These are phyloP conservation scores for Microchirus variegatus DNA, from an alignment of 2,797 vertebrate species.

Conservation along the genomic window DNA sequence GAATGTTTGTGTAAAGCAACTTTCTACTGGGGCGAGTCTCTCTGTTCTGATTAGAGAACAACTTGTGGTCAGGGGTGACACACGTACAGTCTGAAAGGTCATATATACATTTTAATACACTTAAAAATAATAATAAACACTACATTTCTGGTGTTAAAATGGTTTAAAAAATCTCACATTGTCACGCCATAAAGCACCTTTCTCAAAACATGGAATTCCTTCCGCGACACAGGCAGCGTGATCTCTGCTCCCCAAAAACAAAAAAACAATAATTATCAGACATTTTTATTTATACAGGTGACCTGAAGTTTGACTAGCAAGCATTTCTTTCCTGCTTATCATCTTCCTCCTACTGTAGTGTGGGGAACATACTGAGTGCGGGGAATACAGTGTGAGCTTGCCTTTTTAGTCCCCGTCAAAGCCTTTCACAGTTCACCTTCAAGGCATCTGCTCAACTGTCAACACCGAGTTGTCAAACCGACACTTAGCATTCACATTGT, in stretches of 20 bases:
- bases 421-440: constrained; percentile 76
- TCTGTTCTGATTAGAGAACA: constrained; percentile 34
- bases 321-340: constrained; percentile 36
- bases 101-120: not conserved
- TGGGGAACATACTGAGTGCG: constrained; percentile 44
- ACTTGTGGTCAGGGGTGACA: too few species aligned
- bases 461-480: constrained; percentile 72
- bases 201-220: not conserved
- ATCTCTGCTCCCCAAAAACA: not conserved
- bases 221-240: not conserved
- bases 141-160: too few species aligned
- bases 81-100: not conserved
- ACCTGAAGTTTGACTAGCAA: constrained; percentile 43
- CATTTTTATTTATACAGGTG: constrained; percentile 39
- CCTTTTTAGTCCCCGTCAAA: constrained; percentile 76
- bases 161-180: not conserved
- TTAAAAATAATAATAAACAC: not conserved
- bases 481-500: constrained; percentile 75
- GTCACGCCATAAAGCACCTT: not conserved
- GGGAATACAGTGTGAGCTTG: constrained; percentile 44
- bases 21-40: constrained; percentile 49
- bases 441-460: constrained; percentile 78
- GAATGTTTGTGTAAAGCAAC: constrained; percentile 48
- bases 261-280: constrained; percentile 1
- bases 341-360: constrained; percentile 44